Base-by-base conservation (phyloP, 2,797 vertebrate species). In the Sebastes iracundus region DNA sequence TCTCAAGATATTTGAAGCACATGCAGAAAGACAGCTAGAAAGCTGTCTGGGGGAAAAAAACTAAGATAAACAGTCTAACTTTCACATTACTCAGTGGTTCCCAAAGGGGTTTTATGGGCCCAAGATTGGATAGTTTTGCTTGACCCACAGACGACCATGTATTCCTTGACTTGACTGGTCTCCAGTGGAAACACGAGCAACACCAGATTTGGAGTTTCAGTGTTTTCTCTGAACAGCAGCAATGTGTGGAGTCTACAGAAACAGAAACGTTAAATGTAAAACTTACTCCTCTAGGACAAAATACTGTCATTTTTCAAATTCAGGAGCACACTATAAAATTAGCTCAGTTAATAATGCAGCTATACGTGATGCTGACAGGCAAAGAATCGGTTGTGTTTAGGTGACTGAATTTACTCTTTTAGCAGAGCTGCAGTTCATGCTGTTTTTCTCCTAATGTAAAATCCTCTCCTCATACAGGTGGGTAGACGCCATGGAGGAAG, bases 401-500 rank as follows among this genome's bases (percentile, higher is more conserved):
- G 2, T 16, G 6, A 23, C 18, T 63, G 28, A 70, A 56, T 58
- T 59, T 6, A 28, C 6, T 77, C 7, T 30, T 56, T 30, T 66
- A 67, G 9, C 49, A 60, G 46, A 66, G 46, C 49, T 78, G 56
- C 35, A 42, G 20, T 22, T 33, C 4, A 27, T 75, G 33, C 18
- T 42, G 25, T 63, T 20, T 33, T 28, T 14, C 22, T 59, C 22
- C 80, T 79, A 65, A 83, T 83, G 33, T 70, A 77, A 56, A 79
- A 77, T 77, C 18, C 93, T 87, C 75, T 92, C 53, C 60, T 92
- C 87, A 74, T 72, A 35, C 92, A 99, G 98, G 92, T 99, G 98
- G 98, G 97, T 97, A 72, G 95, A 97, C 85, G 98, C 97, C 91
- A 99, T 99, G 97, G 97, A 98, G 92, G 96, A 98, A 84, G 98